Percentiles rank a stretch among this genome's conserved stretches.
Conservation (phyloP, 2,888 invertebrate genomes). For the Lymantria monacha region DNA sequence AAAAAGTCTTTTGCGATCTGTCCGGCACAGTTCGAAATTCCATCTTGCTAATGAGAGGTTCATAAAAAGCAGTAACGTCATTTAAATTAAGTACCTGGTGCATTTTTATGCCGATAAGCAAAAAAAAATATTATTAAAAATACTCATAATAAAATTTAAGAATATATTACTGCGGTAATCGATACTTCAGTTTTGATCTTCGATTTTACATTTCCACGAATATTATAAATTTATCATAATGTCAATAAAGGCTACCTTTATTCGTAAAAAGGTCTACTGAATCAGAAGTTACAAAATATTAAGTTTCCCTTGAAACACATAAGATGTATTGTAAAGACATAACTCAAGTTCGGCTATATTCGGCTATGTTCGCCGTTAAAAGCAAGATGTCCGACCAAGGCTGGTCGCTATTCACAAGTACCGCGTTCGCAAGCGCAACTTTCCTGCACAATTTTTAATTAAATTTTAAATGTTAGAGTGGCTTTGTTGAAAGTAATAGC, state of each 20-base stretch:
- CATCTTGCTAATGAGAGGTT: no score
- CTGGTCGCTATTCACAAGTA: conserved; percentile 32
- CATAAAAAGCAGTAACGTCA: no score
- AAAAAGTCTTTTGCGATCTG: no score
- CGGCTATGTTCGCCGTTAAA: conserved; percentile 12
- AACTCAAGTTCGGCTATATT: conserved; percentile 2
- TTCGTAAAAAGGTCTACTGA: background rate
- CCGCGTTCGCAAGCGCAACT: conserved; percentile 27
- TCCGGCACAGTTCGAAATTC: no score
- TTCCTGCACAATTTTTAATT: conserved; percentile 28
- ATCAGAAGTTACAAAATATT: background rate
- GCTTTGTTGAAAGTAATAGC: background rate
- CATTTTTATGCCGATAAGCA: no score
- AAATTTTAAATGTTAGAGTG: conserved; percentile 10
- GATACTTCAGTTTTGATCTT: no score
- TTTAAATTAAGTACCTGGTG: no score
- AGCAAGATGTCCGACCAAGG: conserved; percentile 30
- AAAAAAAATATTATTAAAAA: no score
- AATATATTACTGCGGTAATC: no score
- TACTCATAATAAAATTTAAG: no score
- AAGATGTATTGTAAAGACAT: background rate
- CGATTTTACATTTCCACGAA: no score
- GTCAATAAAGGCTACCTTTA: background rate
- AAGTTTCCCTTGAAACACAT: background rate
- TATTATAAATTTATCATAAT: no score